Evolutionary conservation across 2,797 vertebrate species (phyloP), one percentile per base, ranked within the genome.

Genomic region (Thripadectes ignobilis): DNA sequence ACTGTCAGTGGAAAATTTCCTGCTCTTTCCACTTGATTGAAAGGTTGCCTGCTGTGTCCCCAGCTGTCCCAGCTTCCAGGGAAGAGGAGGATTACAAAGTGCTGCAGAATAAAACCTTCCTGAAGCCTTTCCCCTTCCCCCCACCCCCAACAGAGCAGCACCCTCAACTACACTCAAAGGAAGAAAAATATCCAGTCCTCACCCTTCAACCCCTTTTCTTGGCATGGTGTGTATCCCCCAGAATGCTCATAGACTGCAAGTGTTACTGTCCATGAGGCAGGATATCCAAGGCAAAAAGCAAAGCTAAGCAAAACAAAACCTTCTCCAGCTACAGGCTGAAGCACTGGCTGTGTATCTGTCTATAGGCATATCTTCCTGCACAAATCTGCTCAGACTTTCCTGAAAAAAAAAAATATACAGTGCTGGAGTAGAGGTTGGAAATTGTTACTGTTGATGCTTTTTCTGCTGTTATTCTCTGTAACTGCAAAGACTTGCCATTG

Each of bases 41-140:
- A 62, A 84, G 74, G 55, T 48, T 89, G 38, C 91, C 91, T 80
- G 88, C 93, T 89, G 88, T 52, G 73, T 73, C 48, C 36, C 81
- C 88, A 86, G 65, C 88, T 93, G 88, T 80, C 61, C 46, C 75
- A 93, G 41, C 61, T 84, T 73, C 13, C 62, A 94, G 49, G 14
- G 23, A 63, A 41, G 32, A 80, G 20, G 34, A 68, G n/a, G 58
- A 75, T 79, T 59, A 68, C 49, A 85, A 88, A 85, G 23, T 62
- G 45, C 36, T 32, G 38, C 45, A 79, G 80, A 83, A 58, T 24
- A 45, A 89, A 91, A 62, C 18, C 49, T 52, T 91, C 29, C 20
- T 18, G 34, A 22, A 86, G 6, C 46, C 2, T 0, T 4, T 21
- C 39, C 34, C 34, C 49, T 29, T 20, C 12, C 21, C 36, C 39